A percentile compares a stretch with the other conserved stretches of the same genome.
Evolutionary conservation across 1,140 invertebrate genomes (phyloP).

Genomic region (Venustaconcha ellipsiformis): DNA sequence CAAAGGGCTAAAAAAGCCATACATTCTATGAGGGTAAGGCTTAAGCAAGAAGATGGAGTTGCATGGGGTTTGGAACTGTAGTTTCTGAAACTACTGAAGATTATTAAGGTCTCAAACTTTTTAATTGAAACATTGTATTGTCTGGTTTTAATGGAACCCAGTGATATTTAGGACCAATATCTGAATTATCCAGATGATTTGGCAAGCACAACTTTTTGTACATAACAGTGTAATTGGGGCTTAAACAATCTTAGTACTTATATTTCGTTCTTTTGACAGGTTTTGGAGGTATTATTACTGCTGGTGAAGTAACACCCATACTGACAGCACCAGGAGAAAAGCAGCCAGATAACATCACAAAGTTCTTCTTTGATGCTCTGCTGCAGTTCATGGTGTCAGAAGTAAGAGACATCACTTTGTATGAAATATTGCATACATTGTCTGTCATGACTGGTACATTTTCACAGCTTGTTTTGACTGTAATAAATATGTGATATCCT

Average conservation of each 20-base stretch:
- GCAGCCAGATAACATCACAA: conserved; percentile 86
- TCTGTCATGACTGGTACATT: no score
- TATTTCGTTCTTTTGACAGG: conserved; percentile 65
- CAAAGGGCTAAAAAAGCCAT: no score
- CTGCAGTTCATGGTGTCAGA: conserved; percentile 92
- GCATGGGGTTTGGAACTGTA: no score
- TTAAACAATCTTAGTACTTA: not conserved
- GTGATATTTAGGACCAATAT: no score
- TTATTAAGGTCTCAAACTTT: no score
- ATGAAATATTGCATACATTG: not conserved
- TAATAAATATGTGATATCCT: no score
- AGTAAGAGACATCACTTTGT: conserved; percentile 67
- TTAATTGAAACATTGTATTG: no score
- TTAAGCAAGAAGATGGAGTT: no score
- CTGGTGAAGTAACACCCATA: conserved; percentile 85
- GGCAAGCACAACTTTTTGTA: not conserved
- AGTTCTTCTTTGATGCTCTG: conserved; percentile 88
- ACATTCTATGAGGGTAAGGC: no score
- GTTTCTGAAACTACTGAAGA: no score
- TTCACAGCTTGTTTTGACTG: no score
- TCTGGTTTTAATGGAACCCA: no score
- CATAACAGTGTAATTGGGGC: not conserved
- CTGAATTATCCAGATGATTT: not conserved
- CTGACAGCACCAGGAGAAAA: conserved; percentile 89
- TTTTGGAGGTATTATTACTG: conserved; percentile 76